Base-by-base conservation (phyloP, 2,797 vertebrate genomes). In the Ceryle rudis region DNA sequence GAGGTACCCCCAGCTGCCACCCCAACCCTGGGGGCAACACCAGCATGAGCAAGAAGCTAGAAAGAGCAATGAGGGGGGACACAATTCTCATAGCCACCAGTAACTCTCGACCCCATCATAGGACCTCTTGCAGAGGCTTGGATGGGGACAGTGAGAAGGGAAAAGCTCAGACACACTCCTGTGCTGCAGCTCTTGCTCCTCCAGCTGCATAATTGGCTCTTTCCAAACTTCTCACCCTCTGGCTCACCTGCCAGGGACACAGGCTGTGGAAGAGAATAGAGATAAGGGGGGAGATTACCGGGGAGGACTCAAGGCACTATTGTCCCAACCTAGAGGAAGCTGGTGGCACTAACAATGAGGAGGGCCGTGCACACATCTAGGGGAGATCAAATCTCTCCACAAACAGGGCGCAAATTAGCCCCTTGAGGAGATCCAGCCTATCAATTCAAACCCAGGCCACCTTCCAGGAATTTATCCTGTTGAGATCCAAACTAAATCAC, bases 281-380 rank as follows among this genome's bases (percentile, higher is more conserved):
- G 95, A 96, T 96, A 96, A 97, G 91, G 20, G 25, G 22, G 11
- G 35, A 93, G 93, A 96, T 96, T 94, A 96, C 49, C 9, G 0
- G 41, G 41, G 41, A 47, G 46, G 61, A 74, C 85, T 93, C 52
- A 41, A 41, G 41, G 41, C 49, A 70, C 93, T 46, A 96, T 95
- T 96, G 95, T 97, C 91, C 89, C 28, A 11, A 14, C 3, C 3
- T 58, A 96, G 54, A 62, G 78, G 82, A 90, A 75, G 49, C 69
- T 31, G 31, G 73, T 84, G 80, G 73, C 82, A 84, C 82, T 94
- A 95, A 95, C 91, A 95, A 94, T 89, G 66, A 90, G 58, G 26
- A 72, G 49, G 29, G 57, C 49, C 4, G 0, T 18, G 78, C 67
- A 84, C 18, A 1, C 64, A 95, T 44, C 52, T 84, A 92, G 46